Percentiles rank a stretch among this genome's conserved stretches.
Conservation (phyloP, 30 jellyfish, hydroid and myxozoan species). For the Pelagia noctiluca region DNA sequence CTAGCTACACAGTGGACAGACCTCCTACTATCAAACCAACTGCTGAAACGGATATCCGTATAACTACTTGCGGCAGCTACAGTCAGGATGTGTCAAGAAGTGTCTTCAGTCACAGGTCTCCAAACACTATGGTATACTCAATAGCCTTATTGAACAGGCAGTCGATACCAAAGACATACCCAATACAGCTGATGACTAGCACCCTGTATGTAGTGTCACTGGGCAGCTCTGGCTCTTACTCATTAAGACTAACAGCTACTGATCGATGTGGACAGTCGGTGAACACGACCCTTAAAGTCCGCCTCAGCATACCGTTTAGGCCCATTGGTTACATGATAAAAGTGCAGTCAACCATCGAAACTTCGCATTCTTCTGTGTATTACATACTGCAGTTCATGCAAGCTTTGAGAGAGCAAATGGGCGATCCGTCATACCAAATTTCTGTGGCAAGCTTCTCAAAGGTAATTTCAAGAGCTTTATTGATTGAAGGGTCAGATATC, state of each 20-base stretch:
- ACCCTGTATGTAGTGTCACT: slow-evolving; percentile 35
- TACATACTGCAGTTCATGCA: slow-evolving; percentile 30
- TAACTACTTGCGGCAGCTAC: slow-evolving; percentile 67
- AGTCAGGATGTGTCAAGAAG: slow-evolving; percentile 31
- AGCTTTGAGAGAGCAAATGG: slow-evolving; percentile 19
- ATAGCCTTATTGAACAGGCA: neutral
- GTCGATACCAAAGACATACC: neutral
- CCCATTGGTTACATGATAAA: slow-evolving; percentile 32
- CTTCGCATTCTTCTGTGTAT: slow-evolving; percentile 29
- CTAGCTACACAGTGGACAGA: slow-evolving; percentile 15
- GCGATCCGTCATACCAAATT: slow-evolving; percentile 17
- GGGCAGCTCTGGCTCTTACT: slow-evolving; percentile 28
- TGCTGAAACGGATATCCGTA: slow-evolving; percentile 36
- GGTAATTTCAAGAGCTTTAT: no score
- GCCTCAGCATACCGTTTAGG: slow-evolving; percentile 9
- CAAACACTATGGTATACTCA: neutral
- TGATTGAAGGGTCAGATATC: no score
- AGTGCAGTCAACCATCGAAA: slow-evolving; percentile 14
- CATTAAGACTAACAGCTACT: slow-evolving; percentile 40
- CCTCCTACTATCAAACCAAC: slow-evolving; percentile 55
- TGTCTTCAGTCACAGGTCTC: neutral
- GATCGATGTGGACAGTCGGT: slow-evolving; percentile 59
- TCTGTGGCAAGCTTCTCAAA: slow-evolving; percentile 29
- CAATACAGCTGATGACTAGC: slow-evolving; percentile 27
- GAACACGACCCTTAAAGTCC: slow-evolving; percentile 19